Conservation (phyloP, 2,113 vertebrate species). For the Amphiprion ocellaris region DNA sequence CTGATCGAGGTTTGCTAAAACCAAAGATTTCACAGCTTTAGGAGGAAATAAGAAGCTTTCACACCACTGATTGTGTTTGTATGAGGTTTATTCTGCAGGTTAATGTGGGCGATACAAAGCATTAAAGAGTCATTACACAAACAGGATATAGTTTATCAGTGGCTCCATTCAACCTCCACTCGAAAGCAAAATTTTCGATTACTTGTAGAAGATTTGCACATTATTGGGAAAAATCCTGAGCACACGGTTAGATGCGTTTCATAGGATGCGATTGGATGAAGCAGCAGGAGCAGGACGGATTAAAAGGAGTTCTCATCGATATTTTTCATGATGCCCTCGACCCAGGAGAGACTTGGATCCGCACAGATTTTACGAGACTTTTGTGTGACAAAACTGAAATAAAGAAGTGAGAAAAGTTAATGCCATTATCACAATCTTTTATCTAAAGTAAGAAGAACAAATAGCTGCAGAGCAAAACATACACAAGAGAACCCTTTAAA, state of each 20-base stretch:
- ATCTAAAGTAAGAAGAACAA: too few relatives aligned
- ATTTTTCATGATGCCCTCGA: background rate
- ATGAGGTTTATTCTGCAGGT: background rate
- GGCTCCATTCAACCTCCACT: background rate
- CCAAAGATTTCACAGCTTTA: too few relatives aligned
- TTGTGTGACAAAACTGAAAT: constrained; percentile 52
- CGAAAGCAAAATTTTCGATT: background rate
- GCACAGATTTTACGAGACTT: constrained; percentile 33
- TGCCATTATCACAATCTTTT: too few relatives aligned
- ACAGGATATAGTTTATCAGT: too few relatives aligned
- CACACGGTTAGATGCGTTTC: background rate
- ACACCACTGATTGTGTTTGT: background rate
- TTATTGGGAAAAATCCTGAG: background rate
- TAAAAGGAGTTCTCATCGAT: constrained; percentile 26
- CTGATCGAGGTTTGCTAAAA: too few relatives aligned
- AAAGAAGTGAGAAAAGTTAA: background rate
- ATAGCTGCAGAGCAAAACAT: too few relatives aligned
- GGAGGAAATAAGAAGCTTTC: too few relatives aligned
- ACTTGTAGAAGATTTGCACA: background rate
- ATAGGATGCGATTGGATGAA: background rate
- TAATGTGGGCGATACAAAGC: background rate
- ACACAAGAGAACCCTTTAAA: too few relatives aligned
- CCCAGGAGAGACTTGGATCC: constrained; percentile 39
- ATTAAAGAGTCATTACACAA: too few relatives aligned
- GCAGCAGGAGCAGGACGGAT: background rate